Evolutionary conservation across 2,797 vertebrate species (phyloP).

Genomic region (Paramormyrops hopkinsi): DNA sequence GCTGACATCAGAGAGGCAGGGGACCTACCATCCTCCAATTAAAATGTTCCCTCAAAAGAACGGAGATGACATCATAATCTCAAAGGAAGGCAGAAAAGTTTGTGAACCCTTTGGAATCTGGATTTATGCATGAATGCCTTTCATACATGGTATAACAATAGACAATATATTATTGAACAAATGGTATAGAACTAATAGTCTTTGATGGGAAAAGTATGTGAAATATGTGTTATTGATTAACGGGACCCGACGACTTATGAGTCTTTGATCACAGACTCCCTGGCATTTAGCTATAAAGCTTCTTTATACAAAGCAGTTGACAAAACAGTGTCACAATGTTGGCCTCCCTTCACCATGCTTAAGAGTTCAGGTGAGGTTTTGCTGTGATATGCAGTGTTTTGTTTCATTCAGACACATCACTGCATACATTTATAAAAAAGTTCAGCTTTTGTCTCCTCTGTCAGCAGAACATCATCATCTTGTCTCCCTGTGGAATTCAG

Average conservation of each 20-base stretch:
- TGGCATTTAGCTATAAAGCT: background rate
- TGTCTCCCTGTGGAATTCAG: background rate
- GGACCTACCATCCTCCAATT: background rate
- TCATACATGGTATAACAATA: background rate
- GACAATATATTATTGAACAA: background rate
- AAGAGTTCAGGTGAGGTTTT: background rate
- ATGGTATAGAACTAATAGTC: background rate
- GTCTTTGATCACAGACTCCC: background rate
- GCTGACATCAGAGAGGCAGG: conserved; percentile 5
- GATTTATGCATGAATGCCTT: background rate
- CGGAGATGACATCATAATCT: background rate
- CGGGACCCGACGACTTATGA: background rate
- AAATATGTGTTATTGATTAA: background rate
- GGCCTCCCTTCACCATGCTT: background rate
- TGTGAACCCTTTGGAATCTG: background rate
- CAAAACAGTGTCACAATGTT: background rate
- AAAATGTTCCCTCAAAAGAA: background rate
- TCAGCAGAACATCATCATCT: background rate
- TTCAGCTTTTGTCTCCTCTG: background rate
- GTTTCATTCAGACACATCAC: background rate
- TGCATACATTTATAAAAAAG: background rate
- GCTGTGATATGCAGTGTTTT: background rate
- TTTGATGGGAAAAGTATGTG: background rate
- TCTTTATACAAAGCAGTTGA: background rate
- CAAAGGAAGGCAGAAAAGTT: background rate